Base-by-base conservation (phyloP, 2,113 vertebrate species). In the Amphiprion ocellaris region DNA sequence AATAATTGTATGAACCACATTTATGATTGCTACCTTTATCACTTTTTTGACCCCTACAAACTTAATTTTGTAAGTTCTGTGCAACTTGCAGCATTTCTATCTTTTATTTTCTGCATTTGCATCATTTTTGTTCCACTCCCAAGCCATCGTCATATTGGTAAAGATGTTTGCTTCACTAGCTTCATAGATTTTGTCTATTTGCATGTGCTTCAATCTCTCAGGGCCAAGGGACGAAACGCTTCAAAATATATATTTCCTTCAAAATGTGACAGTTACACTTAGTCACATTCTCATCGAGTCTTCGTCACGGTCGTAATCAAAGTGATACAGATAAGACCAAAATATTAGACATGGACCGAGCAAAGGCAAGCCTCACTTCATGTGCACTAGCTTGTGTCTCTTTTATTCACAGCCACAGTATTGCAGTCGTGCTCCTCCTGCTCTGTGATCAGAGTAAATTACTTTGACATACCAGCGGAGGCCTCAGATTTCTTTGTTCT, bases 401-500 rank as follows among this genome's bases (percentile, higher is more conserved):
- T 72, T 70, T 77, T 69, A 26, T 64, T 49, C 28, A 33, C 17
- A 5, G 46, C 10, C 23, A 15, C 28, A 28, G 39, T 67, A 21
- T 83, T 63, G n/a, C 65, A 55, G 53, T 52, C 50, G 11, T 50
- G 74, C 66, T 76, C 37, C 49, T 66, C 49, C 39, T 67, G 41
- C 28, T 30, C 61, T 58, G 15, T 50, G 64, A 88, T 87, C 69
- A 84, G 60, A 77, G 54, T 79, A 77, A 86, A 87, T 85, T 62
- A 60, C 71, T 82, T 82, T 86, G 81, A 78, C 28, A 23, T 58
- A 41, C 30, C 73, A 78, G 52, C 26, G 30, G 26, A 30, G 14
- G 41, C 59, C 47, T 74, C 44, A 41, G 61, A 88, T 71, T 74
- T 85, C 41, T 87, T 84, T 89, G 68, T 82, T 86, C 56, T 55